Percentiles rank a stretch among this genome's conserved stretches.
Conservation (phyloP, 37 sponge, comb jelly and placozoan genomes). For the Haliclona indistincta region DNA sequence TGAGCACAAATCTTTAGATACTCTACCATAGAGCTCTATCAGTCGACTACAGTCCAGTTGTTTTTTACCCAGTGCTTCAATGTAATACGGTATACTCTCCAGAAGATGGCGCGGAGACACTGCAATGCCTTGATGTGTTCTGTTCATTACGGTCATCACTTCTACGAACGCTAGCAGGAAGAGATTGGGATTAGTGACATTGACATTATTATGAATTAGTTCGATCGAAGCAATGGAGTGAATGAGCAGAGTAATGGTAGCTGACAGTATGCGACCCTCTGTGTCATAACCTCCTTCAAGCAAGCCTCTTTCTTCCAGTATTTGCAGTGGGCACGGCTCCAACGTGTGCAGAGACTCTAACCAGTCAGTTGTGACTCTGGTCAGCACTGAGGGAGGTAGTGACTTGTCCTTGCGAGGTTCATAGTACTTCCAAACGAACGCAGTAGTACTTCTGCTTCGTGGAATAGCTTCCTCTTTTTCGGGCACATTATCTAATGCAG, state of each 20-base stretch:
- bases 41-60: too few relatives aligned
- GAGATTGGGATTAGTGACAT: background rate
- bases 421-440: background rate
- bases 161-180: slow-evolving; percentile 21
- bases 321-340: background rate
- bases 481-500: background rate
- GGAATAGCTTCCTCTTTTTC: background rate
- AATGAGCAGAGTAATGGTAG: slow-evolving; percentile 10
- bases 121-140: background rate
- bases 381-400: background rate
- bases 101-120: too few relatives aligned
- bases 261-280: background rate
- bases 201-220: background rate
- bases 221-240: slow-evolving; percentile 12
- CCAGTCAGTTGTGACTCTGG: background rate
- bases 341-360: background rate
- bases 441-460: too few relatives aligned
- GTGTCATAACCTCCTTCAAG: background rate
- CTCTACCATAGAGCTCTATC: too few relatives aligned
- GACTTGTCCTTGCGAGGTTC: background rate
- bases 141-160: background rate
- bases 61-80: too few relatives aligned
- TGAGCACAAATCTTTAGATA: too few relatives aligned
- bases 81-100: too few relatives aligned
- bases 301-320: slow-evolving; percentile 1